Percentiles rank a stretch among this genome's conserved stretches.
phyloP scores from a whole-genome alignment of 1,140 invertebrate species.

The Papilio aristodemus region DNA sequence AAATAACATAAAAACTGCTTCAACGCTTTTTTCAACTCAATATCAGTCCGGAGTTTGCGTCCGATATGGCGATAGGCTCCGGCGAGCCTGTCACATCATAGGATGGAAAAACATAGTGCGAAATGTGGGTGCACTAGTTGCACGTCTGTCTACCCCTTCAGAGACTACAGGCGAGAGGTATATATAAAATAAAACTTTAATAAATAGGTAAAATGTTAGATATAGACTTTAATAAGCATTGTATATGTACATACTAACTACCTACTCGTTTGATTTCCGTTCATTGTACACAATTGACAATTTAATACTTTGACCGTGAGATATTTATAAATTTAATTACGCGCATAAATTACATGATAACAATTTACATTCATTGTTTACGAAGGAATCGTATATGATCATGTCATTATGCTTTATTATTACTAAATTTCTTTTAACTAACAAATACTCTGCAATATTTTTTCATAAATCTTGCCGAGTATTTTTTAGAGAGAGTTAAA shows the following conservation, averaged over 20 bases:
- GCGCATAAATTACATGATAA: slow-evolving; percentile 33
- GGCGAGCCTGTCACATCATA: no score
- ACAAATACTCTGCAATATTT: no score
- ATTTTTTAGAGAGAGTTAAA: no score
- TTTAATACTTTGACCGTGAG: slow-evolving; percentile 34
- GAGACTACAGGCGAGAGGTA: no score
- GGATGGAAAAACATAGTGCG: no score
- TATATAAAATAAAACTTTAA: background rate
- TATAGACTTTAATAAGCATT: background rate
- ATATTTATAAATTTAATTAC: slow-evolving; percentile 34
- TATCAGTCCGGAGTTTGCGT: no score
- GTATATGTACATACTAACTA: slow-evolving; percentile 19
- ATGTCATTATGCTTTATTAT: background rate
- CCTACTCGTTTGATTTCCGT: slow-evolving; percentile 23
- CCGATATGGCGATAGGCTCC: no score
- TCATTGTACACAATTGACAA: slow-evolving; percentile 30
- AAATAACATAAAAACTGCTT: no score
- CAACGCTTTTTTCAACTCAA: no score
- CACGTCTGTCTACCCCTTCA: no score
- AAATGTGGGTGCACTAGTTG: no score
- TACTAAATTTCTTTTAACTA: background rate
- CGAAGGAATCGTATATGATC: slow-evolving; percentile 13
- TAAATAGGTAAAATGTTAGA: background rate
- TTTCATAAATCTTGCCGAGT: no score
- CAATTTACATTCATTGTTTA: slow-evolving; percentile 32